Evolutionary conservation across 2,797 vertebrate genomes (phyloP).

Genomic region (Danio aesculapii): DNA sequence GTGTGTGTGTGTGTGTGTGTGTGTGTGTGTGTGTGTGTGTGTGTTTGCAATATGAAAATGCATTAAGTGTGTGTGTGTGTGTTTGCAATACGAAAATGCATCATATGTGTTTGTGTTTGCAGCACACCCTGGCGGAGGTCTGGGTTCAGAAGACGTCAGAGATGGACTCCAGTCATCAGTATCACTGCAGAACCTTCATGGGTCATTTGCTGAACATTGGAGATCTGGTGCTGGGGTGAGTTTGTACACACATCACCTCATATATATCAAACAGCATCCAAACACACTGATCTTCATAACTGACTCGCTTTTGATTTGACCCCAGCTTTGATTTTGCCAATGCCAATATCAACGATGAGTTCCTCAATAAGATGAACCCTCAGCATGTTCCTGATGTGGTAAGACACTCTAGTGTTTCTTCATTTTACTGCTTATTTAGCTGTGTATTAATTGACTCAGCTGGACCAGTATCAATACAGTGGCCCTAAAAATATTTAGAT

Average conservation of each 20-base stretch:
- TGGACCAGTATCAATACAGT: neutral
- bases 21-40: slow-evolving; percentile 17
- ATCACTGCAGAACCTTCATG: slow-evolving; percentile 94
- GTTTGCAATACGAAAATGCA: neutral
- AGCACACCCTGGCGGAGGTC: slow-evolving; percentile 94
- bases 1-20: no score
- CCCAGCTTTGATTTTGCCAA: slow-evolving; percentile 94
- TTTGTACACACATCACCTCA: slow-evolving; percentile 23
- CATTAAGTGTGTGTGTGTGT: neutral
- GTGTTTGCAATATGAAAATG: neutral
- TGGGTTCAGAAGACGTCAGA: slow-evolving; percentile 98
- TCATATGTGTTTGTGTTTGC: slow-evolving; percentile 55
- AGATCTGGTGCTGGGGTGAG: slow-evolving; percentile 91
- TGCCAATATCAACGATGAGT: slow-evolving; percentile 94
- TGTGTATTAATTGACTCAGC: neutral
- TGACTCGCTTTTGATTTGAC: neutral
- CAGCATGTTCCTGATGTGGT: slow-evolving; percentile 94
- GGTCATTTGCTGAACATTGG: slow-evolving; percentile 97
- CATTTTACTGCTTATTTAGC: no score
- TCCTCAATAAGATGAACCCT: slow-evolving; percentile 95
- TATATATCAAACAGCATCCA: fast-evolving
- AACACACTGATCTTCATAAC: neutral
- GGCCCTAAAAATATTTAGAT: neutral
- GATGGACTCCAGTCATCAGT: slow-evolving; percentile 91
- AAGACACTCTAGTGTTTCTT: slow-evolving; percentile 49